These are phyloP conservation scores for Octodon degus DNA, from an alignment of 2,113 vertebrate genomes.

Conservation along the genomic window DNA sequence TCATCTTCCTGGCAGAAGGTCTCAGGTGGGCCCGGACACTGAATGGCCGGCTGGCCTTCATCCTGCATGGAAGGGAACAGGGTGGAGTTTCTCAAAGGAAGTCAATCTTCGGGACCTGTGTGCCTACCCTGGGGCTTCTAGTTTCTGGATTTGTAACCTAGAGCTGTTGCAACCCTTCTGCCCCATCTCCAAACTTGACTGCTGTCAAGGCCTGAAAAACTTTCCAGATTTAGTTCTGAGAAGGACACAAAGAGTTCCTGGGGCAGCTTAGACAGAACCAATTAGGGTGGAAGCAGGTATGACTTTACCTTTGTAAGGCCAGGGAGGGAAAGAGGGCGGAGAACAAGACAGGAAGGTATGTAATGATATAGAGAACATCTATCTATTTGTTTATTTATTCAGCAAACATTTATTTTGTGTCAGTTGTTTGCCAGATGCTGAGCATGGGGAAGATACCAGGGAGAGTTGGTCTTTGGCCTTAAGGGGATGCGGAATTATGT, in stretches of 20 bases:
- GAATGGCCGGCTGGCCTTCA: neutral
- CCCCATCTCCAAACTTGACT: neutral
- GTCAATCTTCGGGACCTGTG: neutral
- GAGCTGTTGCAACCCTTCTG: neutral
- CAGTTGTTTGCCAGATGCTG: conserved; percentile 40
- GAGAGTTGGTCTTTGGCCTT: neutral
- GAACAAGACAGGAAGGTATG: neutral
- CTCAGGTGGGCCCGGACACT: conserved; percentile 88
- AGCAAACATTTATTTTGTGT: conserved; percentile 22
- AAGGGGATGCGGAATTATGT: neutral
- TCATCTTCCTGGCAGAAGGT: conserved; percentile 95
- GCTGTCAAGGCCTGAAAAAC: neutral
- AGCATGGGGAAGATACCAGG: conserved; percentile 8
- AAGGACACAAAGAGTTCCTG: neutral
- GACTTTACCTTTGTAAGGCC: neutral
- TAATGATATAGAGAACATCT: neutral
- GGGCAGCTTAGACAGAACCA: neutral
- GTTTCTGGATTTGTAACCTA: neutral
- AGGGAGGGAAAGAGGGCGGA: neutral
- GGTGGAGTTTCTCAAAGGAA: neutral
- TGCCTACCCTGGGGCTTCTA: neutral
- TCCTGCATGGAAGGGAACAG: neutral
- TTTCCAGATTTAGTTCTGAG: neutral
- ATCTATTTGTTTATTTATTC: neutral
- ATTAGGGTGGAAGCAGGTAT: neutral